phyloP scores from a whole-genome alignment of 2,797 vertebrate genomes.

The Micrastur ruficollis region DNA sequence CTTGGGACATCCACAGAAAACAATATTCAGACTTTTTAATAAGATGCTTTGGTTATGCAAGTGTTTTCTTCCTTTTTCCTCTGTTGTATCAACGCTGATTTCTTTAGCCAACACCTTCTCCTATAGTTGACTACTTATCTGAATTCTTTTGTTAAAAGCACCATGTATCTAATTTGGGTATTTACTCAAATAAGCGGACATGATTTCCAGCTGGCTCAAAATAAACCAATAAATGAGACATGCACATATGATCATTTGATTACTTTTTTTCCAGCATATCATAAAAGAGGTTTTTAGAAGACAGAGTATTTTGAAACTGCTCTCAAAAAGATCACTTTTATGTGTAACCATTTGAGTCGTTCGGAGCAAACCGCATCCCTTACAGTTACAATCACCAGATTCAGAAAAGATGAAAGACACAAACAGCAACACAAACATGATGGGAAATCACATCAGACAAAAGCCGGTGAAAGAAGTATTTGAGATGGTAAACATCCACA shows the following conservation, averaged over 20 bases:
- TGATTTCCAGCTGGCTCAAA: background rate
- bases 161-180: fast-evolving
- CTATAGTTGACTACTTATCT: background rate
- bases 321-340: background rate
- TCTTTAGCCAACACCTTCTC: background rate
- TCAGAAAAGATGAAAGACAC: background rate
- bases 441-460: background rate
- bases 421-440: background rate
- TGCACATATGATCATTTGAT: background rate
- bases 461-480: background rate
- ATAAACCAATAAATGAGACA: background rate
- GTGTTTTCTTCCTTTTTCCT: background rate
- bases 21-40: background rate
- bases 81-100: background rate
- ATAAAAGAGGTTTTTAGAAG: background rate
- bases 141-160: background rate
- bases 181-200: background rate
- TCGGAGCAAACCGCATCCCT: background rate
- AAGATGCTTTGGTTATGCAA: background rate
- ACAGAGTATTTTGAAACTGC: background rate
- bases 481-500: fast-evolving
- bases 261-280: background rate
- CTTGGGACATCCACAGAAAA: background rate
- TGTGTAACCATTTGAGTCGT: background rate
- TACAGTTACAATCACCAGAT: background rate